Conservation (phyloP, 1,140 invertebrate genomes). For the Coenobita brevimanus region DNA sequence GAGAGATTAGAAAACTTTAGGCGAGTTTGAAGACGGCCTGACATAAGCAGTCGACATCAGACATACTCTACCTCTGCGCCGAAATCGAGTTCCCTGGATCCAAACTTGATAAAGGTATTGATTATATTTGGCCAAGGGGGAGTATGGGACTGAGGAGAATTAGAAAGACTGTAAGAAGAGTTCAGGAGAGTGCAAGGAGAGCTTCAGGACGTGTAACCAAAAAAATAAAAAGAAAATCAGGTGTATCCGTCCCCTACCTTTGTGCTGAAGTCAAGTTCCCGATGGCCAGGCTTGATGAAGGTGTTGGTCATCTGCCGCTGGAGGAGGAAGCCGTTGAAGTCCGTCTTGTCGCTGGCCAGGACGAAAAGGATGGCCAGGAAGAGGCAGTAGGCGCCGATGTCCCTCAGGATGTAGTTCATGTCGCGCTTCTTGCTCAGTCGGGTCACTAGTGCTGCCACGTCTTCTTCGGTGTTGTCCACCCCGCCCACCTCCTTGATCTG, state of each 20-base stretch:
- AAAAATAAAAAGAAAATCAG: no score
- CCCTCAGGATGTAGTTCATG: conserved; percentile 50
- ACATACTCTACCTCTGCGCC: neutral
- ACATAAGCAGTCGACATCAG: no score
- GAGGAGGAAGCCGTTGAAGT: conserved; percentile 74
- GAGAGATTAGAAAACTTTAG: no score
- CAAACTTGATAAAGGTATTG: no score
- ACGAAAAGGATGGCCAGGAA: conserved; percentile 76
- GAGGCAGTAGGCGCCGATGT: conserved; percentile 68
- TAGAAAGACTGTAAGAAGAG: no score
- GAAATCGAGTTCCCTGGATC: neutral
- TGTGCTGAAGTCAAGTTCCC: conserved; percentile 15
- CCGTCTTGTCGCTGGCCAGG: conserved; percentile 75
- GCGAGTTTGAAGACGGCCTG: no score
- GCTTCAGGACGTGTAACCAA: no score
- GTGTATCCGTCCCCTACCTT: neutral
- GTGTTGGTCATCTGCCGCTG: conserved; percentile 74
- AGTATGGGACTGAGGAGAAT: no score
- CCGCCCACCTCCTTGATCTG: conserved; percentile 36
- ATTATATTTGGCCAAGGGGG: no score
- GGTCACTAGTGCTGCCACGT: conserved; percentile 8
- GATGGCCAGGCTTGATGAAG: conserved; percentile 72
- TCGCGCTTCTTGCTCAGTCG: conserved; percentile 60
- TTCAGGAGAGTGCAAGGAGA: no score
- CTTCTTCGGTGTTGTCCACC: conserved; percentile 25